Evolutionary conservation across 2,797 vertebrate species (phyloP), one percentile per base, ranked within the genome.

Genomic region (Poecile montanus): DNA sequence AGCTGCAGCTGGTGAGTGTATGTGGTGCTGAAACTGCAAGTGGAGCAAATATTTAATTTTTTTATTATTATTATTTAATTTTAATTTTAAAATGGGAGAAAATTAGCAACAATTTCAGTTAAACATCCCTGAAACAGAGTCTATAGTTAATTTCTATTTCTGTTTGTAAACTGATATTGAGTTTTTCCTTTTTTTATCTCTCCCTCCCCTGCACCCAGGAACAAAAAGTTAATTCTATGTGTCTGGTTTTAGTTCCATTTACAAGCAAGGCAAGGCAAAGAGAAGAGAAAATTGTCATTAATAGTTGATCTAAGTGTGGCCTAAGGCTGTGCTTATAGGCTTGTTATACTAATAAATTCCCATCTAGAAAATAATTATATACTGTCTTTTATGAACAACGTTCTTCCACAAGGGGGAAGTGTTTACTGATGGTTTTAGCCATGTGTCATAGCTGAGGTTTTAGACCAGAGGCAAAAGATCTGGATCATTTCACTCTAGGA

Each of bases 391-490:
- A 53, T 56, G 27, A 84, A 40, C 22, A 40, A 34, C 47, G 34
- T 45, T 78, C 36, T 87, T 82, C 91, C 94, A 91, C 85, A 73
- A 93, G 88, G 70, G 90, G 90, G 93, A 91, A 36, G 36, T 67
- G 29, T 91, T 60, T 77, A 10, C 74, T 57, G 71, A 27, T 44
- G 16, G 15, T 89, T 87, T 50, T 71, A 71, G 48, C 75, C 5
- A 4, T 21, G 16, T 13, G 8, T 56, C 23, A 13, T 40, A 45
- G 60, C 38, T 90, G 76, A 83, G 34, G 15, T 71, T 91, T 91
- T 71, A 57, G 6, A 67, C 30, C 57, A 70, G 58, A 84, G 58
- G 36, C 2, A 3, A 68, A 85, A 82, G n/a, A 48, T 56, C 6
- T 56, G 47, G 40, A 48, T 76, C 0, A 0, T 44, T 77, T 48